A percentile compares a stretch with the other conserved stretches of the same genome.
Evolutionary conservation across 2,797 vertebrate species (phyloP).

Genomic region (Macrochelys suwanniensis): DNA sequence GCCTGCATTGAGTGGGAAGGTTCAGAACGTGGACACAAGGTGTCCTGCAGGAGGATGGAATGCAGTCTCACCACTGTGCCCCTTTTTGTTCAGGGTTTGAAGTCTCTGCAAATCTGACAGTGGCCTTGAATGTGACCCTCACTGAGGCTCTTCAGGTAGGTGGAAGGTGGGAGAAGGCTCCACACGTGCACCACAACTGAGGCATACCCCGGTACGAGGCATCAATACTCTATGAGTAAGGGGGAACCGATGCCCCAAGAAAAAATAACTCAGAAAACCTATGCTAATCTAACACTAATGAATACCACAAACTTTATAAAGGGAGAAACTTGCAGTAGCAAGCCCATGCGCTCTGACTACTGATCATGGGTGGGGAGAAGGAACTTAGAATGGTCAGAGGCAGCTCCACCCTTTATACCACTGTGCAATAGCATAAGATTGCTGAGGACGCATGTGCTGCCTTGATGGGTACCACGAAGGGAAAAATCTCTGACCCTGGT

Average conservation of each 20-base stretch:
- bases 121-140: not conserved
- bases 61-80: not conserved
- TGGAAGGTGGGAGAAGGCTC: too few relatives aligned
- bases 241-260: not conserved
- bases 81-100: not conserved
- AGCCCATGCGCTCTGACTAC: not conserved
- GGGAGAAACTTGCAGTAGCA: not conserved
- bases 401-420: not conserved
- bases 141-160: too few relatives aligned
- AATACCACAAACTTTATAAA: not conserved
- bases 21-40: too few relatives aligned
- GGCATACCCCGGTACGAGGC: not conserved
- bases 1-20: too few relatives aligned
- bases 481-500: not conserved
- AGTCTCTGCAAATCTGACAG: not conserved
- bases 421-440: too few relatives aligned
- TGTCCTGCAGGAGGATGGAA: not conserved
- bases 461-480: not conserved
- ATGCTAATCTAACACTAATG: not conserved
- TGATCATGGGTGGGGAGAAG: not conserved
- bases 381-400: not conserved
- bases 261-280: not conserved
- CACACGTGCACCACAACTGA: not conserved
- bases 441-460: not conserved
- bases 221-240: not conserved